Evolutionary conservation across 2,888 invertebrate species (phyloP), one percentile per base, ranked within the genome.

Genomic region (Drosophila suboccidentalis): DNA sequence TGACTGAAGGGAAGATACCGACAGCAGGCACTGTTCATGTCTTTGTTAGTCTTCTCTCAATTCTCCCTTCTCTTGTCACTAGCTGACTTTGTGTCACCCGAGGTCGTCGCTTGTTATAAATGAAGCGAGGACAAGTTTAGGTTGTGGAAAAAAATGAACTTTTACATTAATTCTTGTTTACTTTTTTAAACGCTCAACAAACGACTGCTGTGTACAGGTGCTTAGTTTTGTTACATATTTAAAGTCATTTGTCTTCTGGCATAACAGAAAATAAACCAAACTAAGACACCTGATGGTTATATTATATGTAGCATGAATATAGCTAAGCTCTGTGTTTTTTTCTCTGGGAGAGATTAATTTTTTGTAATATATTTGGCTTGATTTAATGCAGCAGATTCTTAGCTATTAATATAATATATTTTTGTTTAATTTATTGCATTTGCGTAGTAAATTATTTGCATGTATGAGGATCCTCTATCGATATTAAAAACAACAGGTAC

Each of bases 161-260:
- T 47, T 32, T 63, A 67, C 75, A 87, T 84, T 87, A 84, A 84
- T 84, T 78, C 79, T 79, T 84, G 87, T 81, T 87, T 73, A 72
- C 59, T 81, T 73, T 75, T 81, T 82, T 82, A 73, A 82, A 82
- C 71, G 83, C 43, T 53, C 61, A 73, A 75, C 89, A 86, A 84
- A 88, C 80, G 78, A 61, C 67, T 71, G 53, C 54, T 47, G 61
- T 51, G 51, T 58, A 36, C 41, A 44, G 41, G 39, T 50, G 66
- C 62, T 60, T 50, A 65, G 61, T 39, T 60, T 26, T 46, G 49
- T 46, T 47, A 58, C 58, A 50, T 39, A 61, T 50, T 69, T 66
- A 51, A 72, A 61, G 58, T 73, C 76, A 82, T 75, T 81, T 72
- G 69, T 78, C 78, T 73, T 78, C 8, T 26, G 47, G 38, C 15